Evolutionary conservation across 35 echinoderm and acorn worm species (phyloP), one percentile per base, ranked within the genome.

Genomic region (Patiria miniata): DNA sequence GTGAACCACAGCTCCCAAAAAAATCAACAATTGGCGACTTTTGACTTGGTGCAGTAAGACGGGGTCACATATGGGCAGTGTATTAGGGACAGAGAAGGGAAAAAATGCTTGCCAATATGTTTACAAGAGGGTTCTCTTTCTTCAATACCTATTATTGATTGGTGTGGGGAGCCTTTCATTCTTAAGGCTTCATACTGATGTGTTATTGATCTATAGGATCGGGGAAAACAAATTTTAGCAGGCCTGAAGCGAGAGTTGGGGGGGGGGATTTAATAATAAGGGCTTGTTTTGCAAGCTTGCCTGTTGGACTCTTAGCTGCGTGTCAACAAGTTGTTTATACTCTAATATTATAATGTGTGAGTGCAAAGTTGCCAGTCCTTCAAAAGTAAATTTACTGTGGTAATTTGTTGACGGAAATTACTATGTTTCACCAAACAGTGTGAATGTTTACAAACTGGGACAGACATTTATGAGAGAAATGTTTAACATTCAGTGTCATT

Each of bases 21-120:
- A 73, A 47, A 73, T 73, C 65, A 73, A 73, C 65, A 73, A 32
- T 32, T 23, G 29, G 26, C 34, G 26, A 47, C 65, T 73, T 36
- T 26, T 73, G 65, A 73, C 65, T 73, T 14, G 29, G 7, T 73
- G 65, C 65, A 73, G 65, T 7, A 73, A 32, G 26, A 34, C 34
- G 65, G 65, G 65, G 65, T 73, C 65, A 73, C 14, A 73, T 23
- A 73, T 34, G 34, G 42, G 12, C 26, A 73, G 26, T 32, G n/a
- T 61, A 21, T 1, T 36, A 14, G 7, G 65, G 65, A 73, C 34
- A 7, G 65, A 36, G 29, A 73, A 73, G 32, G 55, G 9, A 68
- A 68, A 68, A 73, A 8, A 73, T 32, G 65, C 65, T 73, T 73
- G 65, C 65, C 65, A 73, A 73, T 73, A 73, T 73, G 65, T 73